phyloP scores from a whole-genome alignment of 2,113 vertebrate genomes.

The Pangasianodon gigas region DNA sequence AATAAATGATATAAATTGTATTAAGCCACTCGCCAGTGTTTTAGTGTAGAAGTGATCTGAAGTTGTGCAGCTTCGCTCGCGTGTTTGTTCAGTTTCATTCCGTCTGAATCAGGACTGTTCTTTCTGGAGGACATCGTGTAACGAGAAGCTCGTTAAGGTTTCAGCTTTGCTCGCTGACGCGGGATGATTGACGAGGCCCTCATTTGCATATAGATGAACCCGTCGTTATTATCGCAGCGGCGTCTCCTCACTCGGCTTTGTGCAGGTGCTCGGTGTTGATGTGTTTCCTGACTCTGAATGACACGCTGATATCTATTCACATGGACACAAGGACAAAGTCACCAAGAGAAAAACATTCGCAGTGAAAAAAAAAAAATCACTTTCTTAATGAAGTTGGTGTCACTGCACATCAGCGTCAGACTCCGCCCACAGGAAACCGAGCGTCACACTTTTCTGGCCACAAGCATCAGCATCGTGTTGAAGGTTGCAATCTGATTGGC shows the following conservation, averaged over 20 bases:
- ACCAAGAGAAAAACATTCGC: neutral
- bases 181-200: neutral
- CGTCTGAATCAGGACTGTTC: neutral
- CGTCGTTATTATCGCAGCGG: neutral
- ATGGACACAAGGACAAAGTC: neutral
- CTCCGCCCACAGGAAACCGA: neutral
- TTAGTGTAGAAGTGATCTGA: neutral
- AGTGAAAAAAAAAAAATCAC: neutral
- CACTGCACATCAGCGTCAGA: neutral
- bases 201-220: conserved; percentile 33
- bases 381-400: neutral
- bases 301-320: neutral
- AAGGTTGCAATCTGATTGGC: too few species aligned
- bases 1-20: neutral
- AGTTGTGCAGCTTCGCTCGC: neutral
- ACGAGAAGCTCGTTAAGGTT: neutral
- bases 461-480: too few species aligned
- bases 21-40: neutral
- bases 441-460: too few species aligned
- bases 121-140: neutral
- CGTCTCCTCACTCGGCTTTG: neutral
- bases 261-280: neutral
- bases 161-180: neutral
- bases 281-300: neutral
- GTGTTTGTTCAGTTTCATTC: neutral